Evolutionary conservation across 2,797 vertebrate genomes (phyloP).

Genomic region (Paratrypauchen microcephalus): DNA sequence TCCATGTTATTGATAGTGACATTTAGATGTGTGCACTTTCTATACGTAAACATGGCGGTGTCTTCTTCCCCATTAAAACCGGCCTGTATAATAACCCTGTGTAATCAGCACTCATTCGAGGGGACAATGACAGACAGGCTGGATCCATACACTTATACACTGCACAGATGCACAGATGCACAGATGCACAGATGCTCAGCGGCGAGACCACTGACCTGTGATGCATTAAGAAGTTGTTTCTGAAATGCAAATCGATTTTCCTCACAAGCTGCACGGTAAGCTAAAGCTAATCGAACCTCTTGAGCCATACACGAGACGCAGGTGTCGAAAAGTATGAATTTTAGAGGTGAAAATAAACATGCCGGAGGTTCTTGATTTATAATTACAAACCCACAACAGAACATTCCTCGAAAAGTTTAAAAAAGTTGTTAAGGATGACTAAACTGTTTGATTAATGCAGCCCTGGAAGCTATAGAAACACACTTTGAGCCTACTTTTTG

Average conservation of each 20-base stretch:
- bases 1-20: constrained; percentile 56
- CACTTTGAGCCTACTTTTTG: too few species aligned
- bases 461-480: not conserved
- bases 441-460: not conserved
- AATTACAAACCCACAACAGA: constrained; percentile 40
- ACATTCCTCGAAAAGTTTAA: constrained; percentile 25
- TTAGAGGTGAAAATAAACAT: constrained; percentile 42
- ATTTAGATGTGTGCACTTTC: constrained; percentile 58
- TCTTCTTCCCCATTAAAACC: constrained; percentile 32
- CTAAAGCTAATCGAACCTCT: constrained; percentile 66
- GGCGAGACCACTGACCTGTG: constrained; percentile 59
- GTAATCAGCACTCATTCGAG: constrained; percentile 54
- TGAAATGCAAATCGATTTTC: constrained; percentile 71
- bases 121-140: constrained; percentile 48
- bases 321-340: constrained; percentile 32
- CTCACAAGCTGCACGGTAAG: constrained; percentile 56
- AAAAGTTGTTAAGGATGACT: not conserved
- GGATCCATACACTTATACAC: constrained; percentile 65
- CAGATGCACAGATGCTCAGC: constrained; percentile 63
- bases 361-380: constrained; percentile 35
- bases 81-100: constrained; percentile 37
- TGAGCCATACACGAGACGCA: constrained; percentile 66
- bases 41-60: constrained; percentile 54
- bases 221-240: constrained; percentile 56
- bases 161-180: constrained; percentile 63